Percentiles rank a stretch among this genome's conserved stretches.
Evolutionary conservation across 2,888 invertebrate genomes (phyloP).

Genomic region (Apomyelois bistriatella): DNA sequence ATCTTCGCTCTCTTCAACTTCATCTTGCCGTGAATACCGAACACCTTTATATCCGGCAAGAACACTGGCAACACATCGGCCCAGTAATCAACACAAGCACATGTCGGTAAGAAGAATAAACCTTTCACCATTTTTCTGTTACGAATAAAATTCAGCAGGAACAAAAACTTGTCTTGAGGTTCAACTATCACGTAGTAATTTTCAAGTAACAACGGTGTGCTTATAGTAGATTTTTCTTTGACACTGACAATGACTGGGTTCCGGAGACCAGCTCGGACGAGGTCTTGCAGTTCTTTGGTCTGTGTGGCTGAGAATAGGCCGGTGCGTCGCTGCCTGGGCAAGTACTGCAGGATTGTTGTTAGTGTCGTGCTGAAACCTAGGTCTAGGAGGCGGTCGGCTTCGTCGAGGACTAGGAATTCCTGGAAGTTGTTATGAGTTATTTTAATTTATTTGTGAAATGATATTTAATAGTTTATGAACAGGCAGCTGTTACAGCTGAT

Average conservation of each 20-base stretch:
- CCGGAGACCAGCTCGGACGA: slow-evolving; percentile 95
- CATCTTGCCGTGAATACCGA: slow-evolving; percentile 97
- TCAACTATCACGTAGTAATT: slow-evolving; percentile 90
- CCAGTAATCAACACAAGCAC: slow-evolving; percentile 98
- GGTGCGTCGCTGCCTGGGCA: slow-evolving; percentile 96
- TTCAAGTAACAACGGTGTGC: slow-evolving; percentile 84
- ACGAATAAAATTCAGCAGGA: slow-evolving; percentile 89
- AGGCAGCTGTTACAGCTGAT: no score
- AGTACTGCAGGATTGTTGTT: slow-evolving; percentile 91
- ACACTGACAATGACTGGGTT: slow-evolving; percentile 96
- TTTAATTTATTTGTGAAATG: not conserved
- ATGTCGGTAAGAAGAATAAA: slow-evolving; percentile 95
- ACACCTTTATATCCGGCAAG: slow-evolving; percentile 78
- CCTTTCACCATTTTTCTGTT: slow-evolving; percentile 68
- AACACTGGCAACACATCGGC: slow-evolving; percentile 81
- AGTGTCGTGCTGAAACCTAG: slow-evolving; percentile 93
- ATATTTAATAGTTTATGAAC: no score
- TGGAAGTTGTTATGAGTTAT: slow-evolving; percentile 43
- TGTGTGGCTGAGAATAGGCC: slow-evolving; percentile 99
- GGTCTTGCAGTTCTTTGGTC: slow-evolving; percentile 93
- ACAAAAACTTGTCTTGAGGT: slow-evolving; percentile 89
- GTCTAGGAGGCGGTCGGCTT: slow-evolving; percentile 96
- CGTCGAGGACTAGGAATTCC: slow-evolving; percentile 96
- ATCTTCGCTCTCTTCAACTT: slow-evolving; percentile 91
- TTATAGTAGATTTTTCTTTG: slow-evolving; percentile 89